These are phyloP conservation scores for Acanthochromis polyacanthus DNA, from an alignment of 2,113 vertebrate genomes.

Conservation along the genomic window DNA sequence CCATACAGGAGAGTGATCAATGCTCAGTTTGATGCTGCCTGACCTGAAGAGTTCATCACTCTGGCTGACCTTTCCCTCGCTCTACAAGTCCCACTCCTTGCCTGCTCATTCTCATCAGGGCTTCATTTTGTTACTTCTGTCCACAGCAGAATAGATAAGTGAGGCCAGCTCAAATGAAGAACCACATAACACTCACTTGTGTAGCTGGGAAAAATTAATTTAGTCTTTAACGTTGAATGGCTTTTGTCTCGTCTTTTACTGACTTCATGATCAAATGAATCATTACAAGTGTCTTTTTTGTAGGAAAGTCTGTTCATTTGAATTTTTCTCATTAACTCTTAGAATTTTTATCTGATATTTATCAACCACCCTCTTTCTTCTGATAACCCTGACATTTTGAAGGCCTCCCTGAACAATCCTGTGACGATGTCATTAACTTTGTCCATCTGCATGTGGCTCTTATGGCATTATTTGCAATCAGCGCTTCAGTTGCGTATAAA, in stretches of 20 bases:
- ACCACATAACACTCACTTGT: background rate
- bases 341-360: constrained; percentile 33
- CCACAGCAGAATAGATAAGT: constrained; percentile 24
- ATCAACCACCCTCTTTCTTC: constrained; percentile 44
- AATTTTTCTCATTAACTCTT: constrained; percentile 57
- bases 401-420: background rate
- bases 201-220: constrained; percentile 18
- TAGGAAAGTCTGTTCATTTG: constrained; percentile 27
- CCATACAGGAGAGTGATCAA: constrained; percentile 76
- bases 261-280: constrained; percentile 40
- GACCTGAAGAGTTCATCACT: constrained; percentile 80
- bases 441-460: constrained; percentile 39
- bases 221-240: constrained; percentile 18
- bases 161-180: constrained; percentile 1
- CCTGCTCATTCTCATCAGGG: constrained; percentile 53
- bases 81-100: constrained; percentile 34
- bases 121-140: constrained; percentile 45
- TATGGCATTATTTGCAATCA: constrained; percentile 60
- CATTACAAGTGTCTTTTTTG: constrained; percentile 32
- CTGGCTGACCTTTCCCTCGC: constrained; percentile 64
- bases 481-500: constrained; percentile 51
- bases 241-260: constrained; percentile 31
- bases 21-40: constrained; percentile 70
- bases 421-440: constrained; percentile 44
- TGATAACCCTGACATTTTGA: constrained; percentile 52